A percentile compares a stretch with the other conserved stretches of the same genome.
phyloP scores from a whole-genome alignment of 2,113 vertebrate species.

The Cromileptes altivelis region DNA sequence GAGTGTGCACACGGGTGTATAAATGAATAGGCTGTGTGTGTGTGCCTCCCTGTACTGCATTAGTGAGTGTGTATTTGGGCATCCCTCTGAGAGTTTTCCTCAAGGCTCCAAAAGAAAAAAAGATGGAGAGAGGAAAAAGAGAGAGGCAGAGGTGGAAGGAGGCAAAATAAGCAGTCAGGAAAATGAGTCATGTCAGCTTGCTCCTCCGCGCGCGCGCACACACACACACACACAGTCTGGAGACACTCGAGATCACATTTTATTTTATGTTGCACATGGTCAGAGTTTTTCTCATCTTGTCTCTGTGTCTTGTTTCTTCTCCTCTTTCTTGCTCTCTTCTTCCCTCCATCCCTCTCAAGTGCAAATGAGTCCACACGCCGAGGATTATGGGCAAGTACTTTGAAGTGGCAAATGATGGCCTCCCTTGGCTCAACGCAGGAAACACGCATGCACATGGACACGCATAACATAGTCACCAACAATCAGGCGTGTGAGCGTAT shows the following conservation, averaged over 20 bases:
- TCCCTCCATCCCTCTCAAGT: conserved; percentile 61
- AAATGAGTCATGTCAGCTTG: conserved; percentile 61
- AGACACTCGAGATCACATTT: conserved; percentile 39
- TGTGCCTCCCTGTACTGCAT: not conserved
- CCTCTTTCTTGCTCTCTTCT: not conserved
- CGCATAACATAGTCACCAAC: not conserved
- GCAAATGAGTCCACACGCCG: conserved; percentile 75
- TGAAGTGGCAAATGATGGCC: conserved; percentile 74
- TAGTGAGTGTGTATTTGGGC: conserved; percentile 20
- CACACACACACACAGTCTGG: conserved; percentile 5
- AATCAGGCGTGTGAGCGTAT: not conserved
- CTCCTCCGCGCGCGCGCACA: not conserved
- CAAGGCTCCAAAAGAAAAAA: conserved; percentile 7
- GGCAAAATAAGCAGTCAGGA: conserved; percentile 57
- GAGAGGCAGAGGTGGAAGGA: conserved; percentile 41
- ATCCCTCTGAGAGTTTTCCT: conserved; percentile 38
- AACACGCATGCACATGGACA: conserved; percentile 15
- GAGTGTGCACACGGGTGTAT: not conserved
- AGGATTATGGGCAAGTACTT: conserved; percentile 74
- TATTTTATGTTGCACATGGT: conserved; percentile 48
- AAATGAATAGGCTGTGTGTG: not conserved
- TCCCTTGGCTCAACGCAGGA: conserved; percentile 46
- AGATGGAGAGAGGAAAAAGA: conserved; percentile 19
- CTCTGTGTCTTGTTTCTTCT: conserved; percentile 9
- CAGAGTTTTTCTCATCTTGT: conserved; percentile 57